Conservation (phyloP, 2,888 invertebrate species). For the Megastigmus dorsalis region DNA sequence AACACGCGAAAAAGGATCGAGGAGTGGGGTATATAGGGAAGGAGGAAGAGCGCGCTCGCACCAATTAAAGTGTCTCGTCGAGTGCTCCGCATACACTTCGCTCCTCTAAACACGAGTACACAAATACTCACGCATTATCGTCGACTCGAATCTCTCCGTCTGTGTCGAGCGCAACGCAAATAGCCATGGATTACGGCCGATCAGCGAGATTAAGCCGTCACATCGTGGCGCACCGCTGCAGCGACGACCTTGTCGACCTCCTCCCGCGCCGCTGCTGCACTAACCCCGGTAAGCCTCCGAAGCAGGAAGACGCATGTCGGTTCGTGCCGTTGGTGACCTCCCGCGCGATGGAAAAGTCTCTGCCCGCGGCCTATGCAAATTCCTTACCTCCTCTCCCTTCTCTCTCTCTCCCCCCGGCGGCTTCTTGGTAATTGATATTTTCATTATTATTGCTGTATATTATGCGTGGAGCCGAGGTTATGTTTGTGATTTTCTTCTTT, state of each 20-base stretch:
- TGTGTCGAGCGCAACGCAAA: constrained; percentile 33
- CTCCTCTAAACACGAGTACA: no score
- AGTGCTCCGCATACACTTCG: no score
- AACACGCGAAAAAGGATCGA: background rate
- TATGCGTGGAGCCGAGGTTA: background rate
- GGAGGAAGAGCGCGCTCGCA: background rate
- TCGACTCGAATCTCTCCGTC: constrained; percentile 9
- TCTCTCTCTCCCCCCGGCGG: background rate
- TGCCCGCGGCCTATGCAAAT: background rate
- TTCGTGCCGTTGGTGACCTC: no score
- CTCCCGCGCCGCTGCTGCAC: no score
- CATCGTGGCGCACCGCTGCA: no score
- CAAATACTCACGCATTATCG: background rate
- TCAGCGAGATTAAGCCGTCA: constrained; percentile 16
- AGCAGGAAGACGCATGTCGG: background rate
- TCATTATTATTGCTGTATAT: background rate
- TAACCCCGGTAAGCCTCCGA: background rate
- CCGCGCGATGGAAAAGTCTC: no score
- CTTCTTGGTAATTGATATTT: background rate
- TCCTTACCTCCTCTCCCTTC: background rate
- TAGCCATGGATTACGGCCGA: background rate
- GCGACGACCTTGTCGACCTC: background rate
- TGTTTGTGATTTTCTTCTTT: background rate
- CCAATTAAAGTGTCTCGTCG: constrained; percentile 1
- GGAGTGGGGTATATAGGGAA: no score